Percentiles rank a stretch among this genome's conserved stretches.
These are phyloP conservation scores for Echinops telfairi DNA, from an alignment of 2,113 vertebrate genomes.

Conservation along the genomic window DNA sequence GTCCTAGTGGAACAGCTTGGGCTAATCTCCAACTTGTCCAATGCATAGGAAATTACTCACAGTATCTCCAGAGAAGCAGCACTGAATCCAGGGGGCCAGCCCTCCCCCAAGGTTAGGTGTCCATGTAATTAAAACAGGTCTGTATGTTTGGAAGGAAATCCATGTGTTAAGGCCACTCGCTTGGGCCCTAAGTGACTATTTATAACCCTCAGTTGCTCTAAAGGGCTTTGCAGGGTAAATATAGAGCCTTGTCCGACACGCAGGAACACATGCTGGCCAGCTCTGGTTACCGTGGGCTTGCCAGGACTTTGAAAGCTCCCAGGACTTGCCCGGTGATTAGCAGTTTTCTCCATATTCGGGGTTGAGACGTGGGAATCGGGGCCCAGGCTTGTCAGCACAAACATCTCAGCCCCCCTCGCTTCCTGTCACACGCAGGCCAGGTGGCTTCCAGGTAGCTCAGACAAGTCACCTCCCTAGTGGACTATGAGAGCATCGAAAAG, in stretches of 20 bases:
- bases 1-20: not conserved
- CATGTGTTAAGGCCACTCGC: slow-evolving; percentile 73
- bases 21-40: slow-evolving; percentile 28
- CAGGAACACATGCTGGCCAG: slow-evolving; percentile 80
- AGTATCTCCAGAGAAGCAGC: slow-evolving; percentile 57
- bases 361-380: not conserved
- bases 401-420: not conserved
- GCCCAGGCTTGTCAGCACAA: slow-evolving; percentile 12
- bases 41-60: slow-evolving; percentile 83
- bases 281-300: slow-evolving; percentile 62
- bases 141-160: slow-evolving; percentile 74
- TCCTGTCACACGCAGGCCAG: not conserved
- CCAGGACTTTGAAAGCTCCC: slow-evolving; percentile 50
- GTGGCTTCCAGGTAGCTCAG: not conserved
- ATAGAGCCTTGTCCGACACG: slow-evolving; percentile 82
- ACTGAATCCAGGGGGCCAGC: slow-evolving; percentile 26
- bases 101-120: slow-evolving; percentile 24
- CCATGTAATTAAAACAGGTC: slow-evolving; percentile 70
- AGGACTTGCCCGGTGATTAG: not conserved
- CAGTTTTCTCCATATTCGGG: slow-evolving; percentile 24
- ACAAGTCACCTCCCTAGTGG: not conserved
- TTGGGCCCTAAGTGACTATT: slow-evolving; percentile 76
- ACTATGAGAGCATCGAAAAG: not conserved
- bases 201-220: slow-evolving; percentile 76
- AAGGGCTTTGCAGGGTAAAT: slow-evolving; percentile 84